Conservation (phyloP, 2,797 vertebrate genomes). For the Sebastes minor region DNA sequence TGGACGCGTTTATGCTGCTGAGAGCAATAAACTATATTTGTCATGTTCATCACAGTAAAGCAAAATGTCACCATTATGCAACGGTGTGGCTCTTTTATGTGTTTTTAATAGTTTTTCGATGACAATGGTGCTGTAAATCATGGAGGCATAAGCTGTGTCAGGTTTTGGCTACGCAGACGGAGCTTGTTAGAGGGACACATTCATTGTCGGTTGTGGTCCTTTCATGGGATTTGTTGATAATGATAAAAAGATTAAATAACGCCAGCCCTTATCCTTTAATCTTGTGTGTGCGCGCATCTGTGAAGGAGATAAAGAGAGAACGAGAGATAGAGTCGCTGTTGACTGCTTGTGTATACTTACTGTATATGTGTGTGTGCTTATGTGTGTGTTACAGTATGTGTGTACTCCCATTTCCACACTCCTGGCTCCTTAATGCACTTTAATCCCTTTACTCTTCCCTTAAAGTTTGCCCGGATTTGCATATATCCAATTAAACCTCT, state of each 20-base stretch:
- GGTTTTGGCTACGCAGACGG: not conserved
- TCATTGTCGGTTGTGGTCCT: conserved; percentile 13
- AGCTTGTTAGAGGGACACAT: conserved; percentile 2
- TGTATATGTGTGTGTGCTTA: not conserved
- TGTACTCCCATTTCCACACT: conserved; percentile 22
- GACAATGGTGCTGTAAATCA: not conserved
- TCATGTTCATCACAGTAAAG: not conserved
- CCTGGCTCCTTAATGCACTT: conserved; percentile 51
- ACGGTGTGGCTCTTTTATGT: not conserved
- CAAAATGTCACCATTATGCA: not conserved
- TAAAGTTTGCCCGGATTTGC: conserved; percentile 72
- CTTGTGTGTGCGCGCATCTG: not conserved
- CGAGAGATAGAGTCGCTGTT: not conserved
- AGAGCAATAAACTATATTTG: not conserved
- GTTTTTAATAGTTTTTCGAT: not conserved
- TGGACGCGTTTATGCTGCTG: not conserved
- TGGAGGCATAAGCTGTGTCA: not conserved
- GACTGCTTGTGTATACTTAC: not conserved
- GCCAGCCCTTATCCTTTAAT: conserved; percentile 42
- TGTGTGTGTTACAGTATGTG: not conserved
- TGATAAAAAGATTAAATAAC: conserved; percentile 51
- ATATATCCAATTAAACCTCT: conserved; percentile 78
- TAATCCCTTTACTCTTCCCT: conserved; percentile 66
- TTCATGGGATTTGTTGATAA: conserved; percentile 36
- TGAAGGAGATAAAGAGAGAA: conserved; percentile 8